A percentile compares a stretch with the other conserved stretches of the same genome.
phyloP scores from a whole-genome alignment of 2,797 vertebrate species.

The Microctenopoma steveboyesi region DNA sequence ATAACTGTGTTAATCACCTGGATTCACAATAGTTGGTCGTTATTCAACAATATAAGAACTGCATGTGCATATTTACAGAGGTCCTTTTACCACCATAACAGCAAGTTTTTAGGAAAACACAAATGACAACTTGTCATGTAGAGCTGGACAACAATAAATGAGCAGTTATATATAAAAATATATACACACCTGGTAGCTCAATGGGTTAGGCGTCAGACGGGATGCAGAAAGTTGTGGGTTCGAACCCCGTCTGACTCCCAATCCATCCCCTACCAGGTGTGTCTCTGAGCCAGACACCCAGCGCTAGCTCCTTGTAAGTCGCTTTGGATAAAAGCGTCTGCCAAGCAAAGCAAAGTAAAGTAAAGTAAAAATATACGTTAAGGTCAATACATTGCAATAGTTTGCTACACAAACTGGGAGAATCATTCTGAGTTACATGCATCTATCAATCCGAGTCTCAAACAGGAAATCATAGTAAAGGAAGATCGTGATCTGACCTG shows the following conservation, averaged over 20 bases:
- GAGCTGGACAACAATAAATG: background rate
- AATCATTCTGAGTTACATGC: slow-evolving; percentile 64
- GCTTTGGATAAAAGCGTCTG: no score
- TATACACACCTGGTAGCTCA: no score
- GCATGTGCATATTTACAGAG: background rate
- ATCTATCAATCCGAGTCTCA: slow-evolving; percentile 64
- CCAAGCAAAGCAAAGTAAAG: no score
- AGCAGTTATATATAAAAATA: background rate
- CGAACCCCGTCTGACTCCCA: no score
- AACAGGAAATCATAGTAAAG: slow-evolving; percentile 52
- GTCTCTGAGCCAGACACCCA: no score
- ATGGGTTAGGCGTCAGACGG: no score
- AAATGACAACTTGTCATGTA: slow-evolving; percentile 23
- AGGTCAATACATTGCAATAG: slow-evolving; percentile 19
- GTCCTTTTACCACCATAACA: slow-evolving; percentile 1
- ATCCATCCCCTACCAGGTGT: no score
- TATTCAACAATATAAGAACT: background rate
- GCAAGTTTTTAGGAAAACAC: background rate
- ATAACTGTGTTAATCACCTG: slow-evolving; percentile 11
- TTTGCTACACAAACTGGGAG: slow-evolving; percentile 42
- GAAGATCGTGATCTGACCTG: slow-evolving; percentile 70
- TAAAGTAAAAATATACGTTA: no score
- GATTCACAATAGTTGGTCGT: background rate
- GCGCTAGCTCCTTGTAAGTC: no score
- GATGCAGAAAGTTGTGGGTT: no score